These are phyloP conservation scores for Plagodis dolabraria DNA, from an alignment of 2,888 invertebrate genomes.

Conservation along the genomic window DNA sequence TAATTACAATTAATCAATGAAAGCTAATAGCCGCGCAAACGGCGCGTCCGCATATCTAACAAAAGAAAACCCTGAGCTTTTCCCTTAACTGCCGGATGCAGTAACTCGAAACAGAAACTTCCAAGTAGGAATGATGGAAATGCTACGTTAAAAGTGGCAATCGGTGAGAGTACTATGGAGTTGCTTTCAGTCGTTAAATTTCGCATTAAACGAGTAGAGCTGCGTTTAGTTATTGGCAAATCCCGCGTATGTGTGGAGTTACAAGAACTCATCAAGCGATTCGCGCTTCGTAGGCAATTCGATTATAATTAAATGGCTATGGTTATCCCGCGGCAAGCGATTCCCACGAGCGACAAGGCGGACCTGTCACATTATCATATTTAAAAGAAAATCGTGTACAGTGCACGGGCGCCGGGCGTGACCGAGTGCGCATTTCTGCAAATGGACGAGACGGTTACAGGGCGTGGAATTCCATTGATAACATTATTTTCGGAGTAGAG, in stretches of 20 bases:
- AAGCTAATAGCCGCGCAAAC: constrained; percentile 13
- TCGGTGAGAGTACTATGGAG: constrained; percentile 40
- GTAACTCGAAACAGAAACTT: constrained; percentile 47
- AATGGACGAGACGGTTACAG: constrained; percentile 26
- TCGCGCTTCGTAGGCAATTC: constrained; percentile 42
- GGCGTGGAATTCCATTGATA: not conserved
- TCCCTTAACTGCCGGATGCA: constrained; percentile 58
- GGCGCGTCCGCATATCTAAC: constrained; percentile 37
- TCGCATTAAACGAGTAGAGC: constrained; percentile 45
- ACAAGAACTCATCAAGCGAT: constrained; percentile 23
- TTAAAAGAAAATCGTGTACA: constrained; percentile 51
- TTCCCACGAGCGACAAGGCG: constrained; percentile 55
- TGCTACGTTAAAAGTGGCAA: constrained; percentile 42
- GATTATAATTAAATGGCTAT: constrained; percentile 51
- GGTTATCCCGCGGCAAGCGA: constrained; percentile 45
- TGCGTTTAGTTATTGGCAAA: constrained; percentile 46
- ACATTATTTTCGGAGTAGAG: too few relatives aligned
- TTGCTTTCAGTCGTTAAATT: constrained; percentile 54
- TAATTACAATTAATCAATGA: constrained; percentile 30
- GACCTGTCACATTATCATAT: constrained; percentile 63
- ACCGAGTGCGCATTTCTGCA: constrained; percentile 49
- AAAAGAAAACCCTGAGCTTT: constrained; percentile 51
- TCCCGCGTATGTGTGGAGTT: constrained; percentile 35
- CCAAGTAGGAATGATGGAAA: constrained; percentile 45
- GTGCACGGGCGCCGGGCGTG: constrained; percentile 47